Evolutionary conservation across 2,888 invertebrate genomes (phyloP), one percentile per base, ranked within the genome.

Genomic region (Napeogenes sylphis): DNA sequence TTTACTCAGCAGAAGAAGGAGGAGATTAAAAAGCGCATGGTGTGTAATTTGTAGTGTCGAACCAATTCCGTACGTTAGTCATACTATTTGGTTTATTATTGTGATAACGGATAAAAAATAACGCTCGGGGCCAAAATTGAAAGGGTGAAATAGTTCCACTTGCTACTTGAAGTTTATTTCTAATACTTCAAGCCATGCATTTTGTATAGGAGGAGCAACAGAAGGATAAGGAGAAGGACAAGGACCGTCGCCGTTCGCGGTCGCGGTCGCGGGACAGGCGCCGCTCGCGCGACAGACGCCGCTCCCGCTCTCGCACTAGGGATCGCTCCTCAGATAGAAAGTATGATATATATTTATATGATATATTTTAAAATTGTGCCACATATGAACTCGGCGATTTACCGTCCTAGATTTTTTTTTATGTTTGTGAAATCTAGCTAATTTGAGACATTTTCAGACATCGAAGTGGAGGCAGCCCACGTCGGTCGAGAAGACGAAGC

Each of bases 1-100:
- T 95, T 99, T 78, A 93, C 99, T 63, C 97, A 99, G 83, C 95
- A 97, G 85, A 99, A 99, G 86, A 98, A 99, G 83, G 98, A 98
- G 82, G 99, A 99, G 87, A 96, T 99, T 73, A 95, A 96, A 79
- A 96, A 96, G 79, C 92, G 96, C 79, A 94, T 95, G 93, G 96
- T 95, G 87, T 85, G 81, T 81, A 59, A 69, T 66, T 56, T 42
- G 57, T 55, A n/a, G 35, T n/a, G 47, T 76, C 46, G 35, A 35
- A 6, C 35, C 35, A 35, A 35, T 35, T 35, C 4, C 35, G 6
- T 35, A 35, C 35, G 6, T 35, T 10, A 42, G 3, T 2, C 8
- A 10, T 10, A 42, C 10, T 42, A 1, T 42, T 42, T 42, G 10
- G 10, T 12, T 10, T 30, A 30, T 10, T 21, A 51, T 42, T 6